Evolutionary conservation across 2,888 invertebrate species (phyloP), one percentile per base, ranked within the genome.

Genomic region (Chirona hameri): DNA sequence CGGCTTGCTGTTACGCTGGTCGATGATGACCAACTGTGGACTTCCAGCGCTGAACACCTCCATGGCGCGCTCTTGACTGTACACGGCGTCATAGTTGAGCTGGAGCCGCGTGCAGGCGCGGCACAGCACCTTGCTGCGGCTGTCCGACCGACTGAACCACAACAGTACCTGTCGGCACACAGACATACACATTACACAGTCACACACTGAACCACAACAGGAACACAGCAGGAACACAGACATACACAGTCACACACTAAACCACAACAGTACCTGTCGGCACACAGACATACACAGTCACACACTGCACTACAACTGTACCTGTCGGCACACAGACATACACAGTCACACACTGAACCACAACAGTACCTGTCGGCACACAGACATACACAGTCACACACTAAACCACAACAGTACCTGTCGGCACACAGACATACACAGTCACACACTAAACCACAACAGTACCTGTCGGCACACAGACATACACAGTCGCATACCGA

Each of bases 1-100:
- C 39, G 39, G 76, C 46, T 76, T 76, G 76, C 76, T 76, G 76
- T 76, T 76, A 24, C 76, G 76, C 76, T 76, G 76, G 46, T 76
- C 76, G 24, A 76, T 46, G 39, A 76, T 46, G 24, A 76, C 76
- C 76, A 76, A 46, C 46, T 76, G 76, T 10, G 76, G 76, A 21
- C 39, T 76, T 24, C 9, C 12, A 24, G 27, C 12, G n/a, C 46
- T 46, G 76, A 18, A 76, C 46, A 76, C 46, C 24, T 76, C 76
- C 76, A 76, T 15, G 39, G 76, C 76, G 10, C 31, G 18, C 46
- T 76, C 76, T 18, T 76, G 76, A 7, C 76, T 76, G 46, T 76
- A 76, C 31, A 46, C 76, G 76, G 76, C 76, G 76, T 76, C 76
- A 39, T 7, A 76, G 76, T 10, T 76, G 76, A 80, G 48, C 80